phyloP scores from a whole-genome alignment of 1,140 invertebrate genomes.

The Leptinotarsa texana region DNA sequence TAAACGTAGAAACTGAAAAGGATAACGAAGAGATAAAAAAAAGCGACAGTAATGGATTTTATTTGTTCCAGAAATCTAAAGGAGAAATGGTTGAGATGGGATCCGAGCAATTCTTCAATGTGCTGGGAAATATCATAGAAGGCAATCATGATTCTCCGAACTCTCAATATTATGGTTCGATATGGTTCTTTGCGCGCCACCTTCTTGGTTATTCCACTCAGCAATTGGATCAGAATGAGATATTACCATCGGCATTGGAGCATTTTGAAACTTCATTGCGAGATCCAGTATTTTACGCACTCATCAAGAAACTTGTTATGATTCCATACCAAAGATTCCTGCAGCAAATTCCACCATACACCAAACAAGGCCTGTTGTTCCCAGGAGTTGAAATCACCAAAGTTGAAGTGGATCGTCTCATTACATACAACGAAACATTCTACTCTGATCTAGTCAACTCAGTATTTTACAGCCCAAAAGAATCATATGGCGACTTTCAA shows the following conservation, averaged over 20 bases:
- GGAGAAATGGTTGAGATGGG: slow-evolving; percentile 59
- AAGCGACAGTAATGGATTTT: too few species aligned
- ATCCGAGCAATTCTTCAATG: slow-evolving; percentile 60
- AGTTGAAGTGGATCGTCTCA: slow-evolving; percentile 65
- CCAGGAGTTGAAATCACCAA: slow-evolving; percentile 66
- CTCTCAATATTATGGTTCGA: slow-evolving; percentile 64
- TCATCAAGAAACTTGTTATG: slow-evolving; percentile 61
- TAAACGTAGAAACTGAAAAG: too few species aligned
- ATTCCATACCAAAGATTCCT: slow-evolving; percentile 55
- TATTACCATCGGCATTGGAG: slow-evolving; percentile 54
- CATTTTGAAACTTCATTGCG: slow-evolving; percentile 64
- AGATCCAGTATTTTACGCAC: slow-evolving; percentile 69
- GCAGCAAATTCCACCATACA: slow-evolving; percentile 60
- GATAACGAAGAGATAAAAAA: too few species aligned
- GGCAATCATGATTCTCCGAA: slow-evolving; percentile 69
- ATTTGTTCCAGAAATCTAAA: slow-evolving; percentile 55
- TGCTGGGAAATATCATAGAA: slow-evolving; percentile 71
- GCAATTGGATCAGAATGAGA: slow-evolving; percentile 44
- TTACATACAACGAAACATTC: slow-evolving; percentile 74
- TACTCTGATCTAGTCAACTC: slow-evolving; percentile 70
- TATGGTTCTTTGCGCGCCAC: slow-evolving; percentile 59
- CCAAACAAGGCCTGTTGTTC: slow-evolving; percentile 62
- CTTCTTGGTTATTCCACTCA: slow-evolving; percentile 59
- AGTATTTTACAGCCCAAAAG: slow-evolving; percentile 54
- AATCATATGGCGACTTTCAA: slow-evolving; percentile 48